Evolutionary conservation across 1,140 invertebrate genomes (phyloP), one percentile per base, ranked within the genome.

Genomic region (Formica exsecta): DNA sequence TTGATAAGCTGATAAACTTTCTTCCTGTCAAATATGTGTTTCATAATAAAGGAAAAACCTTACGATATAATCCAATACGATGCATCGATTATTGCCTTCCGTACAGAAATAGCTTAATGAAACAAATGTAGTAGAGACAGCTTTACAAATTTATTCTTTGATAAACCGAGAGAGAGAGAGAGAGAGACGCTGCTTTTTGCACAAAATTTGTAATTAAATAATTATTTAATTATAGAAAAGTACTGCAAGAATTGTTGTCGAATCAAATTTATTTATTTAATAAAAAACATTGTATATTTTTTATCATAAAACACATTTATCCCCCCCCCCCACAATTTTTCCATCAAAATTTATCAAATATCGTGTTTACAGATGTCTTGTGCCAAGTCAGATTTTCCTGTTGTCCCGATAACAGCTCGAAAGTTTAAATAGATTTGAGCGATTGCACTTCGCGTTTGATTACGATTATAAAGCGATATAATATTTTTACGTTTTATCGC

Each of bases 381-480:
- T 32, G 22, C 38, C 16, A 22, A 71, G 25, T 29, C 48, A 25
- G 36, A 57, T 80, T 79, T 80, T 54, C 65, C 65, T 65, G 61
- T 79, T 79, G 66, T 13, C 5, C 3, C 13, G 22, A 81, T 81
- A 81, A 81, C 25, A 71, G 16, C 19, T 73, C 3, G 3, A 41
- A 48, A 80, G 44, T 73, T 83, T 48, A 59, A 73, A 61, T 54
- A 83, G 79, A 81, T 74, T 83, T 73, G 22, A 83, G 29, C 6
- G 79, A 83, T 83, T 83, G 71, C 54, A 3, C 19, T 81, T 81
- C 73, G 73, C 38, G 36, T 38, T n/a, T 81, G 36, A 81, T 81
- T 81, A 71, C 22, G 7, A 44, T 71, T 83, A 73, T 73, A 9
- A 51, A 36, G 16, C 19, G 41, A 74, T 32, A 81, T 61, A 81